Evolutionary conservation across 2,113 vertebrate genomes (phyloP).

Genomic region (Orcinus orca): DNA sequence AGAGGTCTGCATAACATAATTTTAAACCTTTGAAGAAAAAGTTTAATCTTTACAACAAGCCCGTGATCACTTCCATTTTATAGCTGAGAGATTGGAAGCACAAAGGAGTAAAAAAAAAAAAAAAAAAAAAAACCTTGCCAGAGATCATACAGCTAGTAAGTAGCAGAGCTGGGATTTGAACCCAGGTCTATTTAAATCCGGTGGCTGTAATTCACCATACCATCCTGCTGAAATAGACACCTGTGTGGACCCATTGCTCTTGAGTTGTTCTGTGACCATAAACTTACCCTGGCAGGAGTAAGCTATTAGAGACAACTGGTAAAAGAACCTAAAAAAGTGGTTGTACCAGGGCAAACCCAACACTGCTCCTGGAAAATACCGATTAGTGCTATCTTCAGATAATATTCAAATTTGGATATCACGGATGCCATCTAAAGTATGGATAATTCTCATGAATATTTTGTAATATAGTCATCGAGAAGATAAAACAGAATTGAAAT

Average conservation of each 20-base stretch:
- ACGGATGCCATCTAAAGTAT: not conserved
- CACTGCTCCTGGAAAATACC: not conserved
- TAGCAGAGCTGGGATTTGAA: slow-evolving; percentile 28
- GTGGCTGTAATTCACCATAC: not conserved
- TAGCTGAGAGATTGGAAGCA: not conserved
- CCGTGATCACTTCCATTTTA: not conserved
- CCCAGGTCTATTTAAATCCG: not conserved
- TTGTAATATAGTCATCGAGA: not conserved
- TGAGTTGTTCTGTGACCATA: not conserved
- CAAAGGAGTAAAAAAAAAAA: not conserved
- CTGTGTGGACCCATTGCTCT: not conserved
- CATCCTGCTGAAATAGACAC: not conserved
- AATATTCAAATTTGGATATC: not conserved
- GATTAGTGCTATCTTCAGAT: not conserved
- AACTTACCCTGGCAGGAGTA: not conserved
- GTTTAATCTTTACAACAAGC: not conserved
- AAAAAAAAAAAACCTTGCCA: not conserved
- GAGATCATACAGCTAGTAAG: not conserved
- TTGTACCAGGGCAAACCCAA: not conserved
- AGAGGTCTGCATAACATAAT: not conserved
- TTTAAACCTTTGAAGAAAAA: not conserved
- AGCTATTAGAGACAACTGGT: not conserved
- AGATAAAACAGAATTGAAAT: not conserved
- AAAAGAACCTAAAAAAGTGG: not conserved
- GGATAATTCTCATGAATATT: not conserved